Conservation (phyloP, 2,797 vertebrate species). For the Pithecia hirsuta region DNA sequence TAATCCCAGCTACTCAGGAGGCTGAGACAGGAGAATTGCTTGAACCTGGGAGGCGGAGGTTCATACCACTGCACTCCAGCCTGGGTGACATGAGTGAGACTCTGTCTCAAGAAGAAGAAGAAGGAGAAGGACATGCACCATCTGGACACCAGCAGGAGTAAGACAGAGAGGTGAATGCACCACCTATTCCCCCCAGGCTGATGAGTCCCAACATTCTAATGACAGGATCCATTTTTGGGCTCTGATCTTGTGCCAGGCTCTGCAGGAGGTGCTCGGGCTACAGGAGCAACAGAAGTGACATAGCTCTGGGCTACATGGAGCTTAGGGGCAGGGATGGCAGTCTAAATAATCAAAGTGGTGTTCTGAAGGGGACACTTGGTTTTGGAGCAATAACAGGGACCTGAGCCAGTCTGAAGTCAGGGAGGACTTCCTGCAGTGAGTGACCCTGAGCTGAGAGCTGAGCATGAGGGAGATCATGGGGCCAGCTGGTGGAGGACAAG, state of each 20-base stretch:
- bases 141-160: not conserved
- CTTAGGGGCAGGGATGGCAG: not conserved
- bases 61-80: not conserved
- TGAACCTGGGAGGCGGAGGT: not conserved
- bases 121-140: not conserved
- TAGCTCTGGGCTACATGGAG: not conserved
- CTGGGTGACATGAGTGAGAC: not conserved
- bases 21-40: not conserved
- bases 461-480: not conserved
- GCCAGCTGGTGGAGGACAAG: not conserved
- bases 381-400: not conserved
- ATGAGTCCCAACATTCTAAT: not conserved
- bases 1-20: not conserved
- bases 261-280: not conserved
- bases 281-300: not conserved
- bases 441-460: not conserved
- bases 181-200: not conserved
- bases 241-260: not conserved
- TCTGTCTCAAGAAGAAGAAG: not conserved
- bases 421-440: not conserved
- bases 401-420: not conserved
- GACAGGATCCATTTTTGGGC: not conserved
- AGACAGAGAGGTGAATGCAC: not conserved
- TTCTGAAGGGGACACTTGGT: not conserved
- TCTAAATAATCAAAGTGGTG: not conserved